phyloP scores from a whole-genome alignment of 2,113 vertebrate genomes.

The Podilymbus podiceps region DNA sequence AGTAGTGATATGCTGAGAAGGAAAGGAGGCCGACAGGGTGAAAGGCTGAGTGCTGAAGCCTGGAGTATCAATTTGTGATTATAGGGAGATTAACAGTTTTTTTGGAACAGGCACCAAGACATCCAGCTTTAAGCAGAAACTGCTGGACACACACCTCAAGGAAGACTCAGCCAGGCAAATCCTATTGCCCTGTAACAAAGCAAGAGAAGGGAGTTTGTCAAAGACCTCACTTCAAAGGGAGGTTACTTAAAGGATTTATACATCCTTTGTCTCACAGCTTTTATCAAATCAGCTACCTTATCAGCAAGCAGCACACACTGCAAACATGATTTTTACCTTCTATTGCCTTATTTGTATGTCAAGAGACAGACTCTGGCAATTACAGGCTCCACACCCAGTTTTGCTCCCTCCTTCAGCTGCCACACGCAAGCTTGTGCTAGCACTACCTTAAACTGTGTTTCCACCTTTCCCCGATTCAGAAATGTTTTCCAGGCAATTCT shows the following conservation, averaged over 20 bases:
- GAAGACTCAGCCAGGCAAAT: neutral
- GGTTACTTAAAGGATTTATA: neutral
- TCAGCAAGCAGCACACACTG: neutral
- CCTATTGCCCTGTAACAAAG: neutral
- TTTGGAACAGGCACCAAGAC: neutral
- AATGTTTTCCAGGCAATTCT: neutral
- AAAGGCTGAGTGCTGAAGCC: neutral
- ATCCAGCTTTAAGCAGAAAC: neutral
- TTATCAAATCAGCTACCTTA: neutral
- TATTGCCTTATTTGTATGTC: neutral
- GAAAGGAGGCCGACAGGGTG: neutral
- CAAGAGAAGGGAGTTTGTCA: neutral
- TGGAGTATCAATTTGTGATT: neutral
- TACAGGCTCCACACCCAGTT: neutral
- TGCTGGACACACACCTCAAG: neutral
- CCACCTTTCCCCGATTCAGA: neutral
- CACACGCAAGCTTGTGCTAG: neutral
- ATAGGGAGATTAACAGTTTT: neutral
- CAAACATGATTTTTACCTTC: neutral
- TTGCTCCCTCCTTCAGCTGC: neutral
- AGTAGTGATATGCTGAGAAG: neutral
- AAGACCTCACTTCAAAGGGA: neutral
- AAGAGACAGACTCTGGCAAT: neutral
- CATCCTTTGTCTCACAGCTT: neutral
- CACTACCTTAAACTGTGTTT: neutral